phyloP scores from a whole-genome alignment of 2,797 vertebrate species.

The Poecilia wingei region DNA sequence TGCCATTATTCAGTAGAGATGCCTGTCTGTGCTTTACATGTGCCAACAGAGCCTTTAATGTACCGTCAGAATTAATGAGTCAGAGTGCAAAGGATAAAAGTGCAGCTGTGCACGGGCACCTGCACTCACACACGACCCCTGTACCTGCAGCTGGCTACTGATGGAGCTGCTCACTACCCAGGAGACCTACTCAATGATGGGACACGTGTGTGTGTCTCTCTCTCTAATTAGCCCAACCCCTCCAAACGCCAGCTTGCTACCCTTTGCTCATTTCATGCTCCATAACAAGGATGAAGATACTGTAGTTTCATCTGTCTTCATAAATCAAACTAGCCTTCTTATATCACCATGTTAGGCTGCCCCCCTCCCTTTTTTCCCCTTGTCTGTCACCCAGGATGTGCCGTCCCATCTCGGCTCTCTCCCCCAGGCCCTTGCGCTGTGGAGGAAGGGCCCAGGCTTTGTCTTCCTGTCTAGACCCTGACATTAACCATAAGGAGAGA shows the following conservation, averaged over 20 bases:
- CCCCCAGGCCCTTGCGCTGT: slow-evolving; percentile 64
- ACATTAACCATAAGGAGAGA: slow-evolving; percentile 70
- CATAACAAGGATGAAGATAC: slow-evolving; percentile 56
- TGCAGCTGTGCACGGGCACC: slow-evolving; percentile 75
- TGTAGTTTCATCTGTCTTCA: slow-evolving; percentile 50
- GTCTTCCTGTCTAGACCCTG: slow-evolving; percentile 70
- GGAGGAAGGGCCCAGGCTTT: slow-evolving; percentile 70
- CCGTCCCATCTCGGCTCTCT: slow-evolving; percentile 43
- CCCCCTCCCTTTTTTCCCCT: slow-evolving; percentile 10
- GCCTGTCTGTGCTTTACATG: slow-evolving; percentile 40
- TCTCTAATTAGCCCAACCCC: slow-evolving; percentile 76
- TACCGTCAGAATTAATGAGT: slow-evolving; percentile 74
- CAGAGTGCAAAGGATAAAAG: slow-evolving; percentile 67
- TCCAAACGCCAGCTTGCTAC: slow-evolving; percentile 64
- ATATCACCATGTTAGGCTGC: slow-evolving; percentile 9
- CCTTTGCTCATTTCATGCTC: slow-evolving; percentile 36
- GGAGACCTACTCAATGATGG: slow-evolving; percentile 66
- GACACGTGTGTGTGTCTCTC: slow-evolving; percentile 62
- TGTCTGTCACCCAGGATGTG: slow-evolving; percentile 61
- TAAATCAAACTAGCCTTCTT: slow-evolving; percentile 33
- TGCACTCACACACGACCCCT: slow-evolving; percentile 52
- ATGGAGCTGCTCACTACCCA: slow-evolving; percentile 73
- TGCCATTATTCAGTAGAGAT: slow-evolving; percentile 25
- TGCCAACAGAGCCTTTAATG: slow-evolving; percentile 65
- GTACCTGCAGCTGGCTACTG: slow-evolving; percentile 79